Base-by-base conservation (phyloP, 1,140 invertebrate genomes). In the Ganaspis sp. region DNA sequence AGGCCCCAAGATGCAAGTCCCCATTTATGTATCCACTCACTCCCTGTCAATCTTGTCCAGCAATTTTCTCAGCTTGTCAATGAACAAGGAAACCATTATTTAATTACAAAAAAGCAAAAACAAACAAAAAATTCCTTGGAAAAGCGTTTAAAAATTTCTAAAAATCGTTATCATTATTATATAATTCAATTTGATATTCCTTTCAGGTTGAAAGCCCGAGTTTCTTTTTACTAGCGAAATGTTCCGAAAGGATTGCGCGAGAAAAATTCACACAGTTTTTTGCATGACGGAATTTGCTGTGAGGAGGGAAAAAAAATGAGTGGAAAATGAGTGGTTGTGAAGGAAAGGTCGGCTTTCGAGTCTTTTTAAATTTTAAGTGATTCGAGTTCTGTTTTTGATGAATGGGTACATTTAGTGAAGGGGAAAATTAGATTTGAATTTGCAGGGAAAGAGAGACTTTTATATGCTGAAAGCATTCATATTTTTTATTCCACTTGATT, bases 1-100 rank as follows among this genome's bases (percentile, higher is more conserved):
- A 85, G 74, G 73, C 23, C 40, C 17, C 75, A 29, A 70, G 58
- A 71, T 77, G 70, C 64, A 54, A 71, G 77, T 64, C 70, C 49
- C 79, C 83, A 83, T 87, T 87, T 87, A 87, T 82, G 82, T 79
- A 73, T 45, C 74, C 49, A 69, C 26, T 11, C 74, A 45, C 58
- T 40, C 26, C 8, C 69, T 69, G 38, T 15, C 21, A 71, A n/a
- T 45, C 70, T 9, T 49, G 70, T 21, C 8, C 38, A 19, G 74
- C 74, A 72, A 74, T 34, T 26, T 49, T 40, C 53, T 49, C 19
- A 34, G 73, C 74, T 73, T 19, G 54, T 12, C 38, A 26, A 15
- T 64, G 29, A 75, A 72, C 37, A 49, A 80, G 75, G 70, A 74
- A 80, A 80, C 19, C 53, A 49, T 70, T 73, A 38, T 54, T 70